These are phyloP conservation scores for Melanocharis versteri DNA, from an alignment of 2,113 vertebrate species.

Conservation along the genomic window DNA sequence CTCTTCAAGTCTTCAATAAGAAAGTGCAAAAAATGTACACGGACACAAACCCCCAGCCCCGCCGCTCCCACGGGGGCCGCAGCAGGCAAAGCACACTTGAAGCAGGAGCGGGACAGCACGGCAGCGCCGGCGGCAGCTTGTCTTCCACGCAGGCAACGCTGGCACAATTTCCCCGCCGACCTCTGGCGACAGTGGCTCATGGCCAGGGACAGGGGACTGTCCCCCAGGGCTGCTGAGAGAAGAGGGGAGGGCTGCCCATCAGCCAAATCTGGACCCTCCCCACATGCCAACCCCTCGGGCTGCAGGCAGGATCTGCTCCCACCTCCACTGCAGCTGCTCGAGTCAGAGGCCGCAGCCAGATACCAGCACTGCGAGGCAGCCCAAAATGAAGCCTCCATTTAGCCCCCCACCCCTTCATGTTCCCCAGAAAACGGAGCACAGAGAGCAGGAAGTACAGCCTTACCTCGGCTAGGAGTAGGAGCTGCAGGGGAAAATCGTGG, in stretches of 20 bases:
- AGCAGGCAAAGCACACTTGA: conserved; percentile 31
- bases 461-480: conserved; percentile 67
- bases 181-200: conserved; percentile 57
- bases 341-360: neutral
- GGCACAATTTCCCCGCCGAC: conserved; percentile 73
- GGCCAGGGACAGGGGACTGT: neutral
- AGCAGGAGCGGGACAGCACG: neutral
- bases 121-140: neutral
- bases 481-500: conserved; percentile 35
- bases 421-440: rapidly evolving
- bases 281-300: neutral
- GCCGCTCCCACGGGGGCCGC: neutral
- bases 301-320: neutral
- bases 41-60: conserved; percentile 41
- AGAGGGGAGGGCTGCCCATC: neutral
- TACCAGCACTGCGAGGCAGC: neutral
- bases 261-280: neutral
- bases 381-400: neutral
- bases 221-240: conserved; percentile 63
- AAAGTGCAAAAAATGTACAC: conserved; percentile 78
- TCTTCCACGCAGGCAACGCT: conserved; percentile 78
- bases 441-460: neutral
- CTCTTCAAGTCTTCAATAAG: conserved; percentile 72
- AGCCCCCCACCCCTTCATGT: neutral
- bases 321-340: rapidly evolving